Percentiles rank a stretch among this genome's conserved stretches.
These are phyloP conservation scores for Typhlomys cinereus DNA, from an alignment of 2,113 vertebrate species.

Conservation along the genomic window DNA sequence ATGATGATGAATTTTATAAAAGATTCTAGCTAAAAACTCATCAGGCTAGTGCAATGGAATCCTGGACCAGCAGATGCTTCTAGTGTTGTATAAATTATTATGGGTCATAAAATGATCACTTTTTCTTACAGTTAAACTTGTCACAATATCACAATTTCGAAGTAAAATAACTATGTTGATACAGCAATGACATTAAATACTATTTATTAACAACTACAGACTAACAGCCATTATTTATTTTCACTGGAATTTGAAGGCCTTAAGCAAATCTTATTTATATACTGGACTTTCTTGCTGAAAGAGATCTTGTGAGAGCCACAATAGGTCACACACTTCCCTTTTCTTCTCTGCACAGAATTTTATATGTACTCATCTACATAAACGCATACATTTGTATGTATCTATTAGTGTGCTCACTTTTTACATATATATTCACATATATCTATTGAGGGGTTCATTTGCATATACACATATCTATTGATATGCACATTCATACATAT, in stretches of 20 bases:
- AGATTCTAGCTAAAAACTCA: not conserved
- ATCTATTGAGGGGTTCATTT: too few species aligned
- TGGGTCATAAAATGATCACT: not conserved
- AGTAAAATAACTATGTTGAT: not conserved
- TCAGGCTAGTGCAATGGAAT: slow-evolving; percentile 11
- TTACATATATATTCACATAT: fast-evolving
- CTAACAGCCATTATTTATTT: not conserved
- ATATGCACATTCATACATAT: fast-evolving
- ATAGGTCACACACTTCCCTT: not conserved
- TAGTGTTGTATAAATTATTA: slow-evolving; percentile 11
- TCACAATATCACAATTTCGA: not conserved
- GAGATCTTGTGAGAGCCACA: not conserved
- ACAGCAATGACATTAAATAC: slow-evolving; percentile 27
- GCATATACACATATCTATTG: not conserved
- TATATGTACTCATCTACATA: not conserved
- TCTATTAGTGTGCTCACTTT: fast-evolving
- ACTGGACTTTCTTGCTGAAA: not conserved
- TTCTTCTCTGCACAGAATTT: not conserved
- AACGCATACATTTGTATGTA: not conserved
- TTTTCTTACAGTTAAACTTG: slow-evolving; percentile 42
- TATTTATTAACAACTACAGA: not conserved
- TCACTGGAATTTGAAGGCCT: not conserved
- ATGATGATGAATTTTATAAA: slow-evolving; percentile 69
- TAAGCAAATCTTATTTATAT: not conserved
- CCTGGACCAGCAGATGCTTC: not conserved